These are phyloP conservation scores for Labeo calbasu DNA, from an alignment of 2,797 vertebrate genomes.

Conservation along the genomic window DNA sequence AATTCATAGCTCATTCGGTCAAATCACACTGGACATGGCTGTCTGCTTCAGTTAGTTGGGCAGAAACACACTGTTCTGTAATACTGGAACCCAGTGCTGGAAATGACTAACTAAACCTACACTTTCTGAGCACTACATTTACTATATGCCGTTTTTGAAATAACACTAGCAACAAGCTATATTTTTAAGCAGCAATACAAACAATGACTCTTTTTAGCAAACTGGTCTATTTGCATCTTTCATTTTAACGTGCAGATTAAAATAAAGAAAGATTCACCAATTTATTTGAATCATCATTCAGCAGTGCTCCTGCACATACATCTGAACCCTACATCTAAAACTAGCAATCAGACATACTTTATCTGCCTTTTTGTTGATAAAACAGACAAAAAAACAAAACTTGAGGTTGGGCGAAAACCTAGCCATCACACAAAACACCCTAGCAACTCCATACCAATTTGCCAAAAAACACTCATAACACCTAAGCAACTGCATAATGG, in stretches of 20 bases:
- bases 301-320: neutral
- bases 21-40: conserved; percentile 7
- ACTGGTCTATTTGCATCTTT: neutral
- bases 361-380: neutral
- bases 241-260: neutral
- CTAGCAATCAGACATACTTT: neutral
- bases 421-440: neutral
- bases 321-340: neutral
- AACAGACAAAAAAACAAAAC: neutral
- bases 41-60: conserved; percentile 10
- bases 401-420: neutral
- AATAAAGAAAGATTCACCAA: neutral
- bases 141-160: neutral
- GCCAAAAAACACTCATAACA: neutral
- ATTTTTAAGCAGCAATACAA: neutral
- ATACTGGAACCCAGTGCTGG: neutral
- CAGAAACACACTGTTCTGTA: conserved; percentile 3
- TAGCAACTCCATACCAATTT: neutral
- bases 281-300: neutral
- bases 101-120: neutral
- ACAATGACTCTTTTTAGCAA: neutral
- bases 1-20: neutral
- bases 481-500: neutral
- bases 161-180: neutral
- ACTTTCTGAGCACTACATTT: neutral